Conservation (phyloP, 1,140 invertebrate species). For the Neodiprion fabricii region DNA sequence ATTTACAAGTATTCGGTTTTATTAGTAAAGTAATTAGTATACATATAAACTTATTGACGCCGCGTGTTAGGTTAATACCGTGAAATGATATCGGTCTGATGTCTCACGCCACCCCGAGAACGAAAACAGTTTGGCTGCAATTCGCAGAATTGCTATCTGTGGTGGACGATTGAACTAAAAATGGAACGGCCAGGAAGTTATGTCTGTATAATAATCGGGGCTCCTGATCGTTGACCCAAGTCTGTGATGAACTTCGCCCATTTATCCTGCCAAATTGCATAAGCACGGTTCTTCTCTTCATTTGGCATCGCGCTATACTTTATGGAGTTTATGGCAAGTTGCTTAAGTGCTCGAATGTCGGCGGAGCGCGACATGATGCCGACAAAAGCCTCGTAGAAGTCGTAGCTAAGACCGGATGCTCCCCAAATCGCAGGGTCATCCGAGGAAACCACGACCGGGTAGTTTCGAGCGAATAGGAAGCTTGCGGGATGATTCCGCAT, state of each 20-base stretch:
- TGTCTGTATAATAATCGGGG: too few relatives aligned
- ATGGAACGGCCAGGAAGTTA: too few relatives aligned
- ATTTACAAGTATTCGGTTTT: too few relatives aligned
- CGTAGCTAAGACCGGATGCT: slow-evolving; percentile 75
- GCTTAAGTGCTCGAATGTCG: slow-evolving; percentile 79
- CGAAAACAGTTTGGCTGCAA: too few relatives aligned
- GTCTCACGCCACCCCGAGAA: too few relatives aligned
- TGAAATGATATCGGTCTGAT: too few relatives aligned
- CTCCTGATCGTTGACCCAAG: neutral
- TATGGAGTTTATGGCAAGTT: slow-evolving; percentile 81
- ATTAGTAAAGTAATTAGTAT: too few relatives aligned
- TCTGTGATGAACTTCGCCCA: slow-evolving; percentile 44
- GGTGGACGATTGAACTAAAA: too few relatives aligned
- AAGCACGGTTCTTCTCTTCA: slow-evolving; percentile 43
- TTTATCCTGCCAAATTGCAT: slow-evolving; percentile 40
- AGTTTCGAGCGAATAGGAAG: slow-evolving; percentile 68
- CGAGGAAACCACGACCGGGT: slow-evolving; percentile 70
- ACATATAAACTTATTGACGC: too few relatives aligned
- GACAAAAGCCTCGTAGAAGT: slow-evolving; percentile 85
- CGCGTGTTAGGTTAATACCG: too few relatives aligned
- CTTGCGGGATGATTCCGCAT: slow-evolving; percentile 82
- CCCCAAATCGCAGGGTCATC: slow-evolving; percentile 86
- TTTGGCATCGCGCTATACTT: slow-evolving; percentile 61
- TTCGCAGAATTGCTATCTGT: too few relatives aligned
- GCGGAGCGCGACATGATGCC: slow-evolving; percentile 73